Evolutionary conservation across 2,113 vertebrate genomes (phyloP), one percentile per base, ranked within the genome.

Genomic region (Hippocampus zosterae): DNA sequence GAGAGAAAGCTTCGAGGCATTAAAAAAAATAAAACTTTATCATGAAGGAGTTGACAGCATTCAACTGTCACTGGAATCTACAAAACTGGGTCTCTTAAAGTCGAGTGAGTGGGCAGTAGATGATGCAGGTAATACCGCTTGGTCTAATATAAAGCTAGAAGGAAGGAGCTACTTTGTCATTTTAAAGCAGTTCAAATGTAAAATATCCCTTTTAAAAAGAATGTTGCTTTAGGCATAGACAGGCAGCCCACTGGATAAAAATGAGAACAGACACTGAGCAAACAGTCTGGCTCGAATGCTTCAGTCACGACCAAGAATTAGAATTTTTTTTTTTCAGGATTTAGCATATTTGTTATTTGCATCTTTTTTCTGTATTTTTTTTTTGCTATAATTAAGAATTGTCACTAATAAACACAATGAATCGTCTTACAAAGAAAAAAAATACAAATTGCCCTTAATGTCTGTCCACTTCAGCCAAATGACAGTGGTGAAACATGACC

Each of bases 101-200:
- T 64, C 12, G 56, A 73, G 55, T 67, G 66, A 69, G 56, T 60
- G 75, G 61, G 71, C 71, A 74, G 65, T 21, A 64, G 37, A 65
- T 3, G 18, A 65, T 71, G 33, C 68, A 71, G 61, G 23, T 65
- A 79, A 74, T 62, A 55, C 19, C 25, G 56, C 25, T 29, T 70
- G 44, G 57, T 70, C 74, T 74, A 62, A 48, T 44, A 68, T 12
- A 25, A 66, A 63, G 12, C 40, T 23, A 64, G 41, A 72, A 57
- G 48, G 55, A 48, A 8, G 48, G 70, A 61, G 65, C 41, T 1
- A 9, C 52, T 50, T 37, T 64, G 67, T 53, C 12, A 63, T 69
- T 67, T 67, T n/a, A n/a, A 44, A 60, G 11, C 62, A 56, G n/a
- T 21, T 50, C 15, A 50, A 33, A 68, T 60, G 16, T 52, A 48